Percentiles rank a stretch among this genome's conserved stretches.
Conservation (phyloP, 2,113 vertebrate genomes). For the Acrocephalus arundinaceus region DNA sequence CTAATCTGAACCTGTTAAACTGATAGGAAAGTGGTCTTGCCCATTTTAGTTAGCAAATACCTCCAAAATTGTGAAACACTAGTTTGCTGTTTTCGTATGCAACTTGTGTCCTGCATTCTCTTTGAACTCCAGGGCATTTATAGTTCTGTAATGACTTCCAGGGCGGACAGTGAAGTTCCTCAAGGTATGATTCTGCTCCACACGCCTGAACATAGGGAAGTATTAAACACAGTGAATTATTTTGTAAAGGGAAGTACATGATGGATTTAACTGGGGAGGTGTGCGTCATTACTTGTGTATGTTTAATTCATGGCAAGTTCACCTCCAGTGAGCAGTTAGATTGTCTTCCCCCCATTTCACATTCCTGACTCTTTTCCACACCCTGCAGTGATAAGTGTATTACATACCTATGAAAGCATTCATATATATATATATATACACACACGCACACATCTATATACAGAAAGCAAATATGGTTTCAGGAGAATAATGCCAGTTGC, state of each 20-base stretch:
- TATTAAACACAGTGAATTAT: background rate
- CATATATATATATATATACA: background rate
- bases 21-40: background rate
- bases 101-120: background rate
- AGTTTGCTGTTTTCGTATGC: background rate
- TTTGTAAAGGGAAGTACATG: background rate
- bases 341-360: background rate
- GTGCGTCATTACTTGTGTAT: background rate
- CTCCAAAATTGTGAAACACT: background rate
- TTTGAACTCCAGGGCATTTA: background rate
- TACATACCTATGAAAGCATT: background rate
- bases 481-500: background rate
- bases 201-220: background rate
- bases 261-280: background rate
- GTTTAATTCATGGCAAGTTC: background rate
- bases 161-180: background rate
- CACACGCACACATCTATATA: background rate
- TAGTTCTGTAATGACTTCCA: background rate
- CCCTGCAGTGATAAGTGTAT: background rate
- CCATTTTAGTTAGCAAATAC: background rate
- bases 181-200: background rate
- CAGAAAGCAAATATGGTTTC: background rate
- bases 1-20: background rate
- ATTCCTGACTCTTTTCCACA: background rate
- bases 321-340: background rate